Percentiles rank a stretch among this genome's conserved stretches.
phyloP scores from a whole-genome alignment of 2,888 invertebrate species.

The Tetheella fluctuosa region DNA sequence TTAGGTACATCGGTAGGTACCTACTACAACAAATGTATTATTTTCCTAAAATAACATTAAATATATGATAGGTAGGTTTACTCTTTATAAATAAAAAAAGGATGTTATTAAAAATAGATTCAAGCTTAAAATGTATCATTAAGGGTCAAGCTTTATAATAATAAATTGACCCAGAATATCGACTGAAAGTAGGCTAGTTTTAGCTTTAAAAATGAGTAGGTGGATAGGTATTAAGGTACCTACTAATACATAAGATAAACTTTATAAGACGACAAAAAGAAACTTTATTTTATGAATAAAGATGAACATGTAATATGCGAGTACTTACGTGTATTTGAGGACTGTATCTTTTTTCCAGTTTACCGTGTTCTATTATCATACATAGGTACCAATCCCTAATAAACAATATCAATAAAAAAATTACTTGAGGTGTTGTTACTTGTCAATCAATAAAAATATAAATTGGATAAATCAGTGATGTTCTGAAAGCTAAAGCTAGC shows the following conservation, averaged over 20 bases:
- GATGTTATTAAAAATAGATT: neutral
- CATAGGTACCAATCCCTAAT: too few species aligned
- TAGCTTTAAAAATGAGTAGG: constrained; percentile 13
- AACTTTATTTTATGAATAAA: too few species aligned
- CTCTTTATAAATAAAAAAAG: neutral
- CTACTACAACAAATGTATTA: too few species aligned
- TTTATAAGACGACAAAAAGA: neutral
- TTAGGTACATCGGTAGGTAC: too few species aligned
- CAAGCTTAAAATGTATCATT: constrained; percentile 23
- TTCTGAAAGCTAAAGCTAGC: neutral
- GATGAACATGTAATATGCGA: too few species aligned
- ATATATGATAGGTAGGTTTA: too few species aligned
- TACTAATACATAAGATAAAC: neutral
- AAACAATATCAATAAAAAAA: too few species aligned
- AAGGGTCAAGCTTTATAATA: constrained; percentile 34
- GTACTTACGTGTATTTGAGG: too few species aligned
- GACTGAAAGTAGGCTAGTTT: constrained; percentile 25
- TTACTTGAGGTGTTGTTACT: too few species aligned
- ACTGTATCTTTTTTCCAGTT: too few species aligned
- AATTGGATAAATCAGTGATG: neutral
- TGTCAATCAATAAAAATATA: neutral
- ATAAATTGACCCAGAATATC: constrained; percentile 40
- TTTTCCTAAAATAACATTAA: too few species aligned
- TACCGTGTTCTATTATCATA: too few species aligned
- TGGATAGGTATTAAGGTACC: neutral